These are phyloP conservation scores for Tinea trinotella DNA, from an alignment of 2,888 invertebrate species.

Conservation along the genomic window DNA sequence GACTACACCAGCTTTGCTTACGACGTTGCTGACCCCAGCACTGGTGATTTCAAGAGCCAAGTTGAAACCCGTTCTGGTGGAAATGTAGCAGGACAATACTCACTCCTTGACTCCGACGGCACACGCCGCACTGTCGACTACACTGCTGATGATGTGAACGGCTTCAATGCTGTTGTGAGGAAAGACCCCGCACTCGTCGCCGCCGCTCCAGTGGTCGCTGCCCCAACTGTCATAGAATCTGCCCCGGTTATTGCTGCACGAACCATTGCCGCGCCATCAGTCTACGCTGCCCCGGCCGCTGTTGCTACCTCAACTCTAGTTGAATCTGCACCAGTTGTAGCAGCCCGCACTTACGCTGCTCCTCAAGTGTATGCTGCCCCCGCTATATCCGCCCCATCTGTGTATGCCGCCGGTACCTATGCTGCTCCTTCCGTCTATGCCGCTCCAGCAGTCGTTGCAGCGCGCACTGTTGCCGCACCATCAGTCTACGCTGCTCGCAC, in stretches of 20 bases:
- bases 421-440: conserved; percentile 24
- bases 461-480: conserved; percentile 30
- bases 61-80: conserved; percentile 68
- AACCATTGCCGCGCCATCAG: conserved; percentile 25
- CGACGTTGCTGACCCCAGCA: conserved; percentile 70
- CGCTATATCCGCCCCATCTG: conserved; percentile 17
- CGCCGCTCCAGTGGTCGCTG: conserved; percentile 40
- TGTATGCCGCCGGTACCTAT: conserved; percentile 26
- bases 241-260: conserved; percentile 31
- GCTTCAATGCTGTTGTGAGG: conserved; percentile 72
- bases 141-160: conserved; percentile 68
- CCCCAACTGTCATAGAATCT: conserved; percentile 38
- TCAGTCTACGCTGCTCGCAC: conserved; percentile 22
- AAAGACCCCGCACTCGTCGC: conserved; percentile 56
- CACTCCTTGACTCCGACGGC: conserved; percentile 68
- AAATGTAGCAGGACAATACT: conserved; percentile 68
- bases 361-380: conserved; percentile 25
- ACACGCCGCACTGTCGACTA: conserved; percentile 72
- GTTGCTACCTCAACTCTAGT: conserved; percentile 25
- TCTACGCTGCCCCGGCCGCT: conserved; percentile 23
- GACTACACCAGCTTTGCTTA: conserved; percentile 69
- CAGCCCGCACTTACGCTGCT: conserved; percentile 21
- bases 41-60: conserved; percentile 73
- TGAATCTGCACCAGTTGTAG: conserved; percentile 11
- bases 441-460: conserved; percentile 28